These are phyloP conservation scores for Cyanoderma ruficeps DNA, from an alignment of 2,113 vertebrate genomes.

Conservation along the genomic window DNA sequence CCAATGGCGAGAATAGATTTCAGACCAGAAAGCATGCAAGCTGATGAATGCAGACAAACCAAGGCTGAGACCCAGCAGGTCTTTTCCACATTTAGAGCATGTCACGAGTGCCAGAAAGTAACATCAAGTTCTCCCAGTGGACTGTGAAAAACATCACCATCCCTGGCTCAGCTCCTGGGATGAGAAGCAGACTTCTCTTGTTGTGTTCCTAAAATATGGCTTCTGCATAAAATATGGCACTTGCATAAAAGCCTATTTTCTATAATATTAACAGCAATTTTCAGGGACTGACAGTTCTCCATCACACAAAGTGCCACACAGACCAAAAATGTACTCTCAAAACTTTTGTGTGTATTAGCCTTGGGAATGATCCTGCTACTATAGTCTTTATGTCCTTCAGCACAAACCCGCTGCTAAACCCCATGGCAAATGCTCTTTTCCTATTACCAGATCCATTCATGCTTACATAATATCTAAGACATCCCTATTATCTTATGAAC, in stretches of 20 bases:
- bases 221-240: background rate
- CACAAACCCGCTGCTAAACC: background rate
- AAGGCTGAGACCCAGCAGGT: background rate
- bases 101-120: background rate
- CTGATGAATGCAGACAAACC: background rate
- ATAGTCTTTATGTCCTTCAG: background rate
- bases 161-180: background rate
- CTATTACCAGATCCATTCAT: constrained; percentile 42
- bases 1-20: background rate
- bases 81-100: background rate
- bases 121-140: background rate
- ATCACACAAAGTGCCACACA: background rate
- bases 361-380: background rate
- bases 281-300: background rate
- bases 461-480: constrained; percentile 42
- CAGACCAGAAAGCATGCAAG: background rate
- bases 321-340: background rate
- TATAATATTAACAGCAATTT: background rate
- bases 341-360: background rate
- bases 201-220: background rate
- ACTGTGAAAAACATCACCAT: background rate
- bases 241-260: background rate
- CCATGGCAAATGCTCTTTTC: background rate
- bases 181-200: background rate
- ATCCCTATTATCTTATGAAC: constrained; percentile 35